Percentiles rank a stretch among this genome's conserved stretches.
Evolutionary conservation across 1,140 invertebrate species (phyloP).

Genomic region (Ephestia elutella): DNA sequence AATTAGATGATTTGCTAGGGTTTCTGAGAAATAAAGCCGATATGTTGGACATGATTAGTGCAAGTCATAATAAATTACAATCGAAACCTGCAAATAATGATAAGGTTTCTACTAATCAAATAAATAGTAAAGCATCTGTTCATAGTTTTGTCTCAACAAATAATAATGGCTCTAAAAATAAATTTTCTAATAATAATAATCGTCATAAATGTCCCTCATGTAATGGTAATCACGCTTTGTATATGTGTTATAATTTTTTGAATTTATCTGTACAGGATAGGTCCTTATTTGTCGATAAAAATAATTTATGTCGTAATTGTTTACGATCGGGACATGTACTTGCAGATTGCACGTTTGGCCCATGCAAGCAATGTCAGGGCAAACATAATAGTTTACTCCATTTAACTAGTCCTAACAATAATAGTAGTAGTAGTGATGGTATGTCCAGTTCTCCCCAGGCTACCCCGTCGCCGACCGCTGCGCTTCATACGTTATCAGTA

Average conservation of each 20-base stretch:
- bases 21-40: constrained; percentile 25
- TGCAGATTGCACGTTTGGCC: constrained; percentile 12
- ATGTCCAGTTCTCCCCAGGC: too few species aligned
- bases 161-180: not conserved
- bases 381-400: constrained; percentile 15
- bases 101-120: not conserved
- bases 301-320: constrained; percentile 13
- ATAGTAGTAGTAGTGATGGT: not conserved
- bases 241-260: constrained; percentile 11
- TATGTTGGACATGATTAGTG: constrained; percentile 20
- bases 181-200: constrained; percentile 4
- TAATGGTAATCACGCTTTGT: constrained; percentile 12
- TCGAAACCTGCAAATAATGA: not conserved
- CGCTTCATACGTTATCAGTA: too few species aligned
- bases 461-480: too few species aligned
- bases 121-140: not conserved
- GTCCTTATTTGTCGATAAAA: constrained; percentile 5
- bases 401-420: not conserved
- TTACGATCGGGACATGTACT: constrained; percentile 10
- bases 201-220: constrained; percentile 4
- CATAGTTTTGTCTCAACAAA: constrained; percentile 8
- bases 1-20: constrained; percentile 20
- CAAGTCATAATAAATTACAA: constrained; percentile 11
- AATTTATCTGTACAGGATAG: constrained; percentile 8
- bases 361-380: constrained; percentile 8